Percentiles rank a stretch among this genome's conserved stretches.
Conservation (phyloP, 2,888 invertebrate species). For the Pogonocherus hispidulus region DNA sequence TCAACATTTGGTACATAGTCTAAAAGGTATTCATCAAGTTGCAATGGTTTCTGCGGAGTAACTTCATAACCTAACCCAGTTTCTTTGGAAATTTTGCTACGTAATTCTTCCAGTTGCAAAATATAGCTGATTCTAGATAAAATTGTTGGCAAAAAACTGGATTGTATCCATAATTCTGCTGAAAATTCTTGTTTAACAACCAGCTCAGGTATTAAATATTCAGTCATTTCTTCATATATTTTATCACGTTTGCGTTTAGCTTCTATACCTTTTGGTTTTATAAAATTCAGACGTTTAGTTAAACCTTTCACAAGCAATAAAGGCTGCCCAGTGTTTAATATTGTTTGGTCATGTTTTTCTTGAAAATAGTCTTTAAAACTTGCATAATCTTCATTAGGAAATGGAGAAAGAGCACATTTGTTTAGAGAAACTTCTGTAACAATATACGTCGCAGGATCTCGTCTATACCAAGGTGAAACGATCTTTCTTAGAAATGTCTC, state of each 20-base stretch:
- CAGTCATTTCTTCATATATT: constrained; percentile 72
- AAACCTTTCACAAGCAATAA: constrained; percentile 85
- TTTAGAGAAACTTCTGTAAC: constrained; percentile 80
- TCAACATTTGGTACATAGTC: constrained; percentile 51
- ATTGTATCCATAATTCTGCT: constrained; percentile 87
- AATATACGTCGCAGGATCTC: constrained; percentile 69
- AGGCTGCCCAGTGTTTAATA: constrained; percentile 79
- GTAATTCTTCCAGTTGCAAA: constrained; percentile 81
- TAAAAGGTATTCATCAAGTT: constrained; percentile 58
- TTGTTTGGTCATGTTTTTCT: constrained; percentile 78
- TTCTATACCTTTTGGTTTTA: constrained; percentile 70
- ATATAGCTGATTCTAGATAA: constrained; percentile 82
- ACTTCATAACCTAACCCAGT: constrained; percentile 66
- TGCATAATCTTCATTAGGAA: constrained; percentile 74
- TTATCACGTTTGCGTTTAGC: constrained; percentile 67
- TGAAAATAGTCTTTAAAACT: constrained; percentile 84
- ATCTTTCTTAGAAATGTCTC: constrained; percentile 80
- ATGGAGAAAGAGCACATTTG: constrained; percentile 76
- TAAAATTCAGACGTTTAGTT: constrained; percentile 73
- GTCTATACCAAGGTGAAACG: constrained; percentile 87
- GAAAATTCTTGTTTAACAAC: constrained; percentile 82
- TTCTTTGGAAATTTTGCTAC: constrained; percentile 70
- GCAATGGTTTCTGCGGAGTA: constrained; percentile 60
- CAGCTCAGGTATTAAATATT: constrained; percentile 89
- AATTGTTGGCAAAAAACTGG: constrained; percentile 86